These are phyloP conservation scores for Tortrix viridana DNA, from an alignment of 2,888 invertebrate genomes.

Conservation along the genomic window DNA sequence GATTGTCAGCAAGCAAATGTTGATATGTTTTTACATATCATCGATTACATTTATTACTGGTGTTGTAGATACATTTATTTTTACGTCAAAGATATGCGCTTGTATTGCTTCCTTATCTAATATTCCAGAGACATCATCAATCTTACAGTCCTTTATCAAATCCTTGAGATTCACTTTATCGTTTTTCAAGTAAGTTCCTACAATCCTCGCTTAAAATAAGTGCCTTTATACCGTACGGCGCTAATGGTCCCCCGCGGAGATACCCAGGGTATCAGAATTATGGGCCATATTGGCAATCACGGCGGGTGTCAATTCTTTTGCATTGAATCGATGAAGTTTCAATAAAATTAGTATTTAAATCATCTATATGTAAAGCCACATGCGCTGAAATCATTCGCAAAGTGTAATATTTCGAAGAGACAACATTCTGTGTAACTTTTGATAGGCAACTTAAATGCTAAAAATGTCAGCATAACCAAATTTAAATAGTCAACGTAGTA, in stretches of 20 bases:
- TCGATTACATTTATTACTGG: neutral
- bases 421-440: no score
- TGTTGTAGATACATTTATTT: neutral
- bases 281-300: constrained; percentile 27
- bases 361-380: neutral
- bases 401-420: no score
- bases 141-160: constrained; percentile 3
- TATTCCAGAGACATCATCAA: constrained; percentile 17
- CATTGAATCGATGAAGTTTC: constrained; percentile 35
- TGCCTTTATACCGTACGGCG: constrained; percentile 18
- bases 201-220: constrained; percentile 25
- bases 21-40: neutral
- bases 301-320: constrained; percentile 31
- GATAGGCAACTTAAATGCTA: neutral
- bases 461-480: constrained; percentile 3
- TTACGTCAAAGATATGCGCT: neutral
- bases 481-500: constrained; percentile 1
- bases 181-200: constrained; percentile 24
- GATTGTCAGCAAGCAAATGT: neutral
- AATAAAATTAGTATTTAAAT: constrained; percentile 9
- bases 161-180: constrained; percentile 22
- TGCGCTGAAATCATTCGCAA: neutral
- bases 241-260: constrained; percentile 40
- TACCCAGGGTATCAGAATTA: constrained; percentile 28
- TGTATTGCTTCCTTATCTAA: constrained; percentile 1